Base-by-base conservation (phyloP, 2,113 vertebrate species). In the Microcebus jonahi region DNA sequence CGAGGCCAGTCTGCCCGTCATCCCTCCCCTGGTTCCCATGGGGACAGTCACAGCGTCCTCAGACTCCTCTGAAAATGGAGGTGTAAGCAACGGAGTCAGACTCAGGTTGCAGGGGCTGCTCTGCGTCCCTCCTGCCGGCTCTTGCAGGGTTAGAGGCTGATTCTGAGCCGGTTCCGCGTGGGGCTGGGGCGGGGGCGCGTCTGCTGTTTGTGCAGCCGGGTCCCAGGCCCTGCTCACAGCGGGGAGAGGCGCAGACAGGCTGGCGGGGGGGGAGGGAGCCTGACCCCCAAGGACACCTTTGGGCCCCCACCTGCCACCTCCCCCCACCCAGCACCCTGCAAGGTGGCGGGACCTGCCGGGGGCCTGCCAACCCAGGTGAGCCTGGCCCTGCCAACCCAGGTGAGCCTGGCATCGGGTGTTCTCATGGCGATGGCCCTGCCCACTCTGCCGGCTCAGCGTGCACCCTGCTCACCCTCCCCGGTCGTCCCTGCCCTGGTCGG, bases 21-120 rank as follows among this genome's bases (percentile, higher is more conserved):
- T 59, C 59, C 21, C 6, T 2, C 14, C 34, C 20, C 5, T 14
- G 50, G 53, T 48, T 48, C 45, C 42, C 2, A 0, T 3, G 23
- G 20, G 29, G 10, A n/a, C 17, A 13, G 7, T 0, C 25, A 4
- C 3, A 9, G 17, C 3, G 8, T 5, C 79, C 36, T 53, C 36
- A 3, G 29, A 11, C 1, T 25, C 88, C 23, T 65, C 11, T 27
- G 8, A 25, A 70, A 59, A 50, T 5, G 2, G 9, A 25, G 31
- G 11, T 0, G 0, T 13, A 13, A 18, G 27, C 0, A 0, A 4
- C 0, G 7, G 65, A 1, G 39, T 10, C 0, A 5, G 65, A 1
- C n/a, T 10, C 5, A 0, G 9, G 27, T 27, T 68, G 6, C 2
- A 0, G 65, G 5, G 21, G 59, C 15, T 3, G 8, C 39, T 27